These are phyloP conservation scores for Drosophila kambysellisi DNA, from an alignment of 2,888 invertebrate genomes.

Conservation along the genomic window DNA sequence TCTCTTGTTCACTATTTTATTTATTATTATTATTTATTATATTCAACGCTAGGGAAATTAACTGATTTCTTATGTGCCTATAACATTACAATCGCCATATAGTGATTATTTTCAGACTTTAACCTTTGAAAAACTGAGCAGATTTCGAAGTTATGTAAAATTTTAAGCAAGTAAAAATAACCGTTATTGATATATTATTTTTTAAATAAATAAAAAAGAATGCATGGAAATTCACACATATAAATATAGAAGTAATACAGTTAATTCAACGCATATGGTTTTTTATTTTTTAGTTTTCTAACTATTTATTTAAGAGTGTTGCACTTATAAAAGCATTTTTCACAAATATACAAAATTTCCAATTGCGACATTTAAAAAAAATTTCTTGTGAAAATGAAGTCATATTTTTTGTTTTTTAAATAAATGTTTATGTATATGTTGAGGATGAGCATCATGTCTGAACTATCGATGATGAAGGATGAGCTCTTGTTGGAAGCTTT, in stretches of 20 bases:
- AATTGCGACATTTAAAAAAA: too few relatives aligned
- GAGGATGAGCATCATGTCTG: too few relatives aligned
- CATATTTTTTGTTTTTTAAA: too few relatives aligned
- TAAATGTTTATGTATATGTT: too few relatives aligned
- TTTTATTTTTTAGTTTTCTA: too few relatives aligned
- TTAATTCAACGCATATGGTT: background rate
- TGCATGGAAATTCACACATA: too few relatives aligned
- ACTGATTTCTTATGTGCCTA: background rate
- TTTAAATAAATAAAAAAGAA: background rate
- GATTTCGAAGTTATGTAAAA: background rate
- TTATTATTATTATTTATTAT: background rate
- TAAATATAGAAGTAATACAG: background rate
- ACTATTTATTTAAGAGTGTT: too few relatives aligned
- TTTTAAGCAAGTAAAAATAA: background rate
- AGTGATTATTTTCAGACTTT: background rate
- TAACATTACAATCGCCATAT: background rate
- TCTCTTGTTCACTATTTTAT: background rate
- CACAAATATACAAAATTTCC: too few relatives aligned
- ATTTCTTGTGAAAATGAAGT: too few relatives aligned
- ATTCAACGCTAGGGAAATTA: background rate
- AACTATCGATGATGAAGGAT: too few relatives aligned
- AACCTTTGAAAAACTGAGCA: background rate
- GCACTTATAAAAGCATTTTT: too few relatives aligned
- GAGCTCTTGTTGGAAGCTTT: too few relatives aligned
- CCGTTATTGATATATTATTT: background rate